Evolutionary conservation across 2,888 invertebrate genomes (phyloP).

Genomic region (Drosophila putrida): DNA sequence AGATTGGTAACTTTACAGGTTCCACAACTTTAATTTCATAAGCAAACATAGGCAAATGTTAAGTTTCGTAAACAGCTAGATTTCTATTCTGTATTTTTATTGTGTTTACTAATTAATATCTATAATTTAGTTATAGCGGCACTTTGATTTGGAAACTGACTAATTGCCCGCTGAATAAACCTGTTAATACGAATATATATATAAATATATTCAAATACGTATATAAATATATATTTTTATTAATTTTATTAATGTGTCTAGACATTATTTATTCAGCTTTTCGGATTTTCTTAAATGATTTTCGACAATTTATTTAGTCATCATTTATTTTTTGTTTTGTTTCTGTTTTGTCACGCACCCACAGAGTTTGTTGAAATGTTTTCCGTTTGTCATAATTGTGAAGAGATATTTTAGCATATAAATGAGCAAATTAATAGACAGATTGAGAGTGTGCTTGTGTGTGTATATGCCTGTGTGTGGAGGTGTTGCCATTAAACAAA

Average conservation of each 20-base stretch:
- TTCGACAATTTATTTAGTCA: constrained; percentile 42
- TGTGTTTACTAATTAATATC: constrained; percentile 24
- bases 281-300: constrained; percentile 25
- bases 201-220: background rate
- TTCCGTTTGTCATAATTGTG: constrained; percentile 58
- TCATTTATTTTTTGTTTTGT: constrained; percentile 18
- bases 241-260: constrained; percentile 35
- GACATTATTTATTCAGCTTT: constrained; percentile 21
- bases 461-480: constrained; percentile 27
- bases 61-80: background rate
- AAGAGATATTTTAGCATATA: constrained; percentile 40
- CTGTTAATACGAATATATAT: constrained; percentile 38
- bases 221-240: constrained; percentile 19
- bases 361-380: constrained; percentile 47
- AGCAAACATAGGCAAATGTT: background rate
- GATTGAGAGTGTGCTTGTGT: background rate
- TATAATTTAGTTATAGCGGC: constrained; percentile 15
- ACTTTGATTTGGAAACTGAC: constrained; percentile 44
- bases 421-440: constrained; percentile 24
- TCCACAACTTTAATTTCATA: too few relatives aligned
- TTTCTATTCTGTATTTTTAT: constrained; percentile 2
- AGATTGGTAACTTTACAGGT: too few relatives aligned
- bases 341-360: constrained; percentile 59
- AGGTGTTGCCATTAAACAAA: constrained; percentile 40
- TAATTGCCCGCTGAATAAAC: constrained; percentile 44